A percentile compares a stretch with the other conserved stretches of the same genome.
Conservation (phyloP, 2,797 vertebrate species). For the Diceros bicornis region DNA sequence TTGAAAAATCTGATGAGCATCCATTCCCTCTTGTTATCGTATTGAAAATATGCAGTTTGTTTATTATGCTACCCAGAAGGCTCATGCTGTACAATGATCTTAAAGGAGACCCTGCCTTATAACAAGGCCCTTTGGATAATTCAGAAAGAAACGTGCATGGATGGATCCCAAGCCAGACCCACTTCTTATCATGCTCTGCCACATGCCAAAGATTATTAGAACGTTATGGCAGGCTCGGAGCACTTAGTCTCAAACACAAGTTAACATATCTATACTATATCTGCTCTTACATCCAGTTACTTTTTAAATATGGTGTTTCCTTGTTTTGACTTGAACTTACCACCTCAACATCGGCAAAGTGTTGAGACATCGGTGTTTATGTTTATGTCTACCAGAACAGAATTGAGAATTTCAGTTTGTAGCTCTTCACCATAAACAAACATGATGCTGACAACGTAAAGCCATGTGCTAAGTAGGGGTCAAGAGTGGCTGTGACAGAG, state of each 20-base stretch:
- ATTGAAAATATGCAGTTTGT: slow-evolving; percentile 39
- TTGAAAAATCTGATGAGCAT: slow-evolving; percentile 66
- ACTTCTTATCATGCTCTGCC: neutral
- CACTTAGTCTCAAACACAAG: neutral
- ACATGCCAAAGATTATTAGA: neutral
- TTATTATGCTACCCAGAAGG: slow-evolving; percentile 36
- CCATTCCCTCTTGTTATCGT: slow-evolving; percentile 16
- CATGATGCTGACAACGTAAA: neutral
- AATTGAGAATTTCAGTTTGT: slow-evolving; percentile 24
- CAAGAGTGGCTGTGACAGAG: neutral
- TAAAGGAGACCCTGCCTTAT: slow-evolving; percentile 21
- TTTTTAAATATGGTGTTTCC: neutral
- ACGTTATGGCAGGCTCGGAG: neutral
- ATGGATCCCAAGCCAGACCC: neutral
- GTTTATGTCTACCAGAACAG: neutral
- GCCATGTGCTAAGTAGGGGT: neutral
- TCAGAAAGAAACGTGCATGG: neutral
- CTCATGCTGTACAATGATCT: neutral
- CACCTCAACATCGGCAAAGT: neutral
- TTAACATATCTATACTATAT: neutral
- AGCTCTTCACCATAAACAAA: neutral
- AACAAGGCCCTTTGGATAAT: slow-evolving; percentile 49
- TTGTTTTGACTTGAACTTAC: slow-evolving; percentile 2
- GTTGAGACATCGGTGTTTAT: neutral
- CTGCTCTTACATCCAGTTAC: neutral